A percentile compares a stretch with the other conserved stretches of the same genome.
These are phyloP conservation scores for Diglossa cyanea DNA, from an alignment of 2,797 vertebrate species.

Conservation along the genomic window DNA sequence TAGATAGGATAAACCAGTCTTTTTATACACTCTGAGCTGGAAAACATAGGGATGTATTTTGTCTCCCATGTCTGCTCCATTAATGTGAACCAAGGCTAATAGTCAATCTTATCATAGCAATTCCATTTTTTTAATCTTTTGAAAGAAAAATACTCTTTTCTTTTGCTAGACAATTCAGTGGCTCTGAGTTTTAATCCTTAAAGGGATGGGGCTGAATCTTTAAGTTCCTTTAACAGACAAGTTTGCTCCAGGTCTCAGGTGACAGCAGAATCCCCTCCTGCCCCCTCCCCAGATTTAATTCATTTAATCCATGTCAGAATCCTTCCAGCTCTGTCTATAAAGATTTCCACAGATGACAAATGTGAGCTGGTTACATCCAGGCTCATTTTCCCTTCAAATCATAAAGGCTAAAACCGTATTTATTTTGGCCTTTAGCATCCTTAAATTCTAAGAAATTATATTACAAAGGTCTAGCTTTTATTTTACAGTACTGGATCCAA, in stretches of 20 bases:
- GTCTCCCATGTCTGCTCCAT: not conserved
- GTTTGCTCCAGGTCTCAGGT: not conserved
- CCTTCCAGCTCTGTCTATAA: not conserved
- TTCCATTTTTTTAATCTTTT: not conserved
- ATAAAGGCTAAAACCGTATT: not conserved
- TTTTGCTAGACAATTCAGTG: not conserved
- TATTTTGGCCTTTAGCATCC: not conserved
- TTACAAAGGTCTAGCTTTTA: not conserved
- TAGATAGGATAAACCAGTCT: not conserved
- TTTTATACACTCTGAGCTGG: not conserved
- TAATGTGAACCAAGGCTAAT: not conserved
- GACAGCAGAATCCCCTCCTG: not conserved
- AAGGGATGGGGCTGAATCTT: not conserved
- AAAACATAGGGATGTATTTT: not conserved
- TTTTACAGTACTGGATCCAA: not conserved
- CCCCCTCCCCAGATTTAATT: not conserved
- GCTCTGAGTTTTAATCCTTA: not conserved
- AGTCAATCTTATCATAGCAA: not conserved
- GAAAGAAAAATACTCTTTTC: not conserved
- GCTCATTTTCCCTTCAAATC: not conserved
- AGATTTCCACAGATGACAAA: not conserved
- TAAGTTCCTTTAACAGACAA: not conserved
- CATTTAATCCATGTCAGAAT: not conserved
- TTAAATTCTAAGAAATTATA: not conserved
- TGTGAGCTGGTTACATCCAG: fast-evolving